Evolutionary conservation across 53 echinoderm and acorn worm genomes (phyloP), one percentile per base, ranked within the genome.

Genomic region (Temnopleurus reevesii): DNA sequence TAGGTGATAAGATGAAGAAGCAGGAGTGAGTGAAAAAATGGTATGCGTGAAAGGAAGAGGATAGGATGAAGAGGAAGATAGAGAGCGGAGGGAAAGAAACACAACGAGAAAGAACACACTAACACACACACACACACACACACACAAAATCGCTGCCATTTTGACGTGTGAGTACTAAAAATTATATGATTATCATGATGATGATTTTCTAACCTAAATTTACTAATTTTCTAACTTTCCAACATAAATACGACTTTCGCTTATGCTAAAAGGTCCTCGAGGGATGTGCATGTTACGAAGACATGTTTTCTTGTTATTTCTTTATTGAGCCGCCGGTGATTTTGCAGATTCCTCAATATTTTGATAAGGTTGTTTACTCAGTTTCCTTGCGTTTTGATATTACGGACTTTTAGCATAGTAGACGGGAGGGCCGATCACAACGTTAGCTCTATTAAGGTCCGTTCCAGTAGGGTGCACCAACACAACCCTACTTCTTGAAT

Each of bases 241-340:
- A 71, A 71, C 71, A 71, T 41, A 71, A 41, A 71, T 38, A 71
- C 71, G 19, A 71, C 71, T 71, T 27, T 71, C 15, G 49, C 36
- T n/a, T 41, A 71, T 71, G 34, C 34, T 38, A 71, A 71, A 36
- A 21, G 23, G 7, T 10, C 8, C 71, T 41, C 38, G 21, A 10
- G 71, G 56, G 71, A 41, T 71, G 71, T 41, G 71, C 41, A 21
- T 27, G 41, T 41, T 71, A 71, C 71, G 10, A 71, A 71, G 19
- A 18, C 71, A 71, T 41, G 71, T 23, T 71, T 1, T 21, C 36
- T 71, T 71, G 71, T 71, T 43, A 43, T 71, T 71, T 71, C 71
- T 38, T 38, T 71, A 5, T 4, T 21, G 36, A 8, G 71, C 71
- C 71, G n/a, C 71, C 8, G 71, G 71, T 71, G 71, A 41, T 71